phyloP scores from a whole-genome alignment of 2,113 vertebrate species.

The Lipophrys pholis region DNA sequence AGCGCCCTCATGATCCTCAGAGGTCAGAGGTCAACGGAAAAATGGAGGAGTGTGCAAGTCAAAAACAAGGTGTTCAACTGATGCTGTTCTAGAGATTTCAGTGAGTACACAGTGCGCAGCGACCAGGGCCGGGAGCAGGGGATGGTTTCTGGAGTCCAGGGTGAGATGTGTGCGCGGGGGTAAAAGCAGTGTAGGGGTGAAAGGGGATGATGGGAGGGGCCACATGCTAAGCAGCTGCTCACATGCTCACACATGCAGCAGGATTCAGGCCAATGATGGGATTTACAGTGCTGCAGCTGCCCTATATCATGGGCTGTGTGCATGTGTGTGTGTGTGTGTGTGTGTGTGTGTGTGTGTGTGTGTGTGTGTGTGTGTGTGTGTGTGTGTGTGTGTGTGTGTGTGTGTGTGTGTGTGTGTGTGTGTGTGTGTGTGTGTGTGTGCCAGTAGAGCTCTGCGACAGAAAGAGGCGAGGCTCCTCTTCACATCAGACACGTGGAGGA shows the following conservation, averaged over 20 bases:
- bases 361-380: not conserved
- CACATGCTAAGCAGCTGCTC: conserved; percentile 67
- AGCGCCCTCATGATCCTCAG: conserved; percentile 83
- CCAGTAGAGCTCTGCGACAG: conserved; percentile 16
- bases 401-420: not conserved
- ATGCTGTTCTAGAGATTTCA: conserved; percentile 12
- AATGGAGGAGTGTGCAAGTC: conserved; percentile 4
- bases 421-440: not conserved
- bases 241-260: conserved; percentile 67
- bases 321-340: too few species aligned
- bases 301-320: conserved; percentile 73
- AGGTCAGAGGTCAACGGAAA: not conserved
- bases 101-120: conserved; percentile 13
- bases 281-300: conserved; percentile 80
- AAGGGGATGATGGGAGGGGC: conserved; percentile 25
- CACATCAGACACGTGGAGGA: conserved; percentile 38
- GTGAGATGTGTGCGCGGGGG: not conserved
- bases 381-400: conserved; percentile 6
- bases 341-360: conserved; percentile 8
- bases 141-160: not conserved
- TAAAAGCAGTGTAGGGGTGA: too few species aligned
- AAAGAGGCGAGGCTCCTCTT: conserved; percentile 31
- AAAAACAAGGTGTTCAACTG: conserved; percentile 8
- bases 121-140: not conserved
- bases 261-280: conserved; percentile 70